These are phyloP conservation scores for Acridotheres tristis DNA, from an alignment of 2,797 vertebrate genomes.

Conservation along the genomic window DNA sequence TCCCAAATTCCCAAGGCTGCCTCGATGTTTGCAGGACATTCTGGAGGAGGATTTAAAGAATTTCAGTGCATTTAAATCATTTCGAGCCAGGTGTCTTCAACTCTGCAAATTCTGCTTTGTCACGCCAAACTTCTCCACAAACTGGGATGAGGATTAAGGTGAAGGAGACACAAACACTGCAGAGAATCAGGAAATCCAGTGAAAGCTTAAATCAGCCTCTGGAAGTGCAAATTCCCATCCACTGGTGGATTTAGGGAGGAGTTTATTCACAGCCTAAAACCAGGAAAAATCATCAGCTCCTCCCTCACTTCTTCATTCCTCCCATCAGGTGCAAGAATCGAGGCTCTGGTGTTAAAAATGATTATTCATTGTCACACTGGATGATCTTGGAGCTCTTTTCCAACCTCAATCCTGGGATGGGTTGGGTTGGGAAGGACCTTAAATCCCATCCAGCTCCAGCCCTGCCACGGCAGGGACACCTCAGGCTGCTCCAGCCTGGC, in stretches of 20 bases:
- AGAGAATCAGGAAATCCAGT: neutral
- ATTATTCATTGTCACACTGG: neutral
- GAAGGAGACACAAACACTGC: neutral
- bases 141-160: neutral
- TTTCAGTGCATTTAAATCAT: neutral
- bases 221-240: neutral
- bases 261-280: neutral
- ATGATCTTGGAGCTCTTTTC: neutral
- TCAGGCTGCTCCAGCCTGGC: neutral
- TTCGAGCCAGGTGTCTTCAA: neutral
- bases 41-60: neutral
- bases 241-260: neutral
- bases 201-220: neutral
- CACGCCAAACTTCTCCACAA: neutral
- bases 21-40: accelerated
- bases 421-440: neutral
- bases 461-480: neutral
- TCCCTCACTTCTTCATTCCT: neutral
- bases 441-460: neutral
- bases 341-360: neutral
- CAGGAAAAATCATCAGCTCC: neutral
- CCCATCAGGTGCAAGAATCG: neutral
- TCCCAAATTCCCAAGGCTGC: neutral
- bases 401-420: neutral
- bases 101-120: neutral